These are phyloP conservation scores for Diarsia rubi DNA, from an alignment of 2,888 invertebrate genomes.

Conservation along the genomic window DNA sequence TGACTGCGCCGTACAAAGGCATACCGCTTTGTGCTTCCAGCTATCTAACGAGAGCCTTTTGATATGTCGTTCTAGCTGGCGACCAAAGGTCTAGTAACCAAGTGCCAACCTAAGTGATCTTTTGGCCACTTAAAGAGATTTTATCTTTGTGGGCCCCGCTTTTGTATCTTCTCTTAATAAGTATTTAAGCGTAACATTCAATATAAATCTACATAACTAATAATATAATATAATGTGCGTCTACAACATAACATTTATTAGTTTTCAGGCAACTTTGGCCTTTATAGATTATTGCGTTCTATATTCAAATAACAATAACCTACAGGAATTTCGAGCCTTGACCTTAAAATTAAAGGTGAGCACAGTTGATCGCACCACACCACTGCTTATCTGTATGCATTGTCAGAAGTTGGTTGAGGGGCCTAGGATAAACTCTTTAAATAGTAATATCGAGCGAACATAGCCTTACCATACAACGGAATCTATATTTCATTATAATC, in stretches of 20 bases:
- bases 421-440: not conserved
- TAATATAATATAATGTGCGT: not conserved
- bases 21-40: not conserved
- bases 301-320: constrained; percentile 4
- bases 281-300: constrained; percentile 23
- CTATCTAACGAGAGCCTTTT: not conserved
- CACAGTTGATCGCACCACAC: not conserved
- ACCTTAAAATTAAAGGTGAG: constrained; percentile 15
- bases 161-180: not conserved
- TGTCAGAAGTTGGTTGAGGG: not conserved
- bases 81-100: not conserved
- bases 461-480: not conserved
- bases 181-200: constrained; percentile 30
- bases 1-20: not conserved
- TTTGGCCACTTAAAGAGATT: not conserved
- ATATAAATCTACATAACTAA: constrained; percentile 25
- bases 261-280: no score
- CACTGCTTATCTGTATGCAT: not conserved
- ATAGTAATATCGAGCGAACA: not conserved
- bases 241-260: no score
- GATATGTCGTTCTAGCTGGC: constrained; percentile 11
- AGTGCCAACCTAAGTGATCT: not conserved
- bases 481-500: constrained; percentile 15
- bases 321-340: not conserved
- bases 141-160: not conserved